Percentiles rank a stretch among this genome's conserved stretches.
Conservation (phyloP, 2,113 vertebrate genomes). For the Parus major region DNA sequence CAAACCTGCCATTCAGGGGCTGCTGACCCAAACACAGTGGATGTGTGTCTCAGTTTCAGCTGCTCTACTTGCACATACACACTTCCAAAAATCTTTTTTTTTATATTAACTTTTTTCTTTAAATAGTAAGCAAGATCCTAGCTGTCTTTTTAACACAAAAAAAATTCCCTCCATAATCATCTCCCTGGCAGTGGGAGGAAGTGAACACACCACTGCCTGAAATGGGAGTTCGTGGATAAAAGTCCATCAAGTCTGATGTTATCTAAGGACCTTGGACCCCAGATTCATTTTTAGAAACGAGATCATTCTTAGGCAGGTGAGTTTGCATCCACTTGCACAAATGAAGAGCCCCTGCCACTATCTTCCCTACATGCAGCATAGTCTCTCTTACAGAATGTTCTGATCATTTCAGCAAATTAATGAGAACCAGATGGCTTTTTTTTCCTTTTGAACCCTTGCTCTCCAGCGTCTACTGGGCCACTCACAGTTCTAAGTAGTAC, state of each 20-base stretch:
- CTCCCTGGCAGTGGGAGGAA: not conserved
- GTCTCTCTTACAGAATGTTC: not conserved
- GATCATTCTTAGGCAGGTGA: not conserved
- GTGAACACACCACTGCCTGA: accelerated
- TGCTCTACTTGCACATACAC: not conserved
- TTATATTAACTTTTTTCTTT: not conserved
- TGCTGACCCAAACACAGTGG: not conserved
- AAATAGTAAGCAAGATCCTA: not conserved
- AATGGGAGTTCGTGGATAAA: not conserved
- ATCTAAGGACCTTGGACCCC: not conserved
- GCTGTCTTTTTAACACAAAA: not conserved
- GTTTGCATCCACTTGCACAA: not conserved
- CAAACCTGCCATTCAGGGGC: not conserved
- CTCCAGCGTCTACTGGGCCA: not conserved
- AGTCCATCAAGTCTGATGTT: not conserved
- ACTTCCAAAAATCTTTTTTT: not conserved
- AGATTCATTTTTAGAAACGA: not conserved
- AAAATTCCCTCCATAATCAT: not conserved
- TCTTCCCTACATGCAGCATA: not conserved
- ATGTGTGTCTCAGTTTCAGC: accelerated
- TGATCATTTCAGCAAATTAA: conserved; percentile 33
- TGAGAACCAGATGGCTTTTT: not conserved
- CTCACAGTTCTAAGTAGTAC: not conserved
- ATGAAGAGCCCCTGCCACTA: not conserved
- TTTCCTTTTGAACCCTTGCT: not conserved